Conservation (phyloP, 2,888 invertebrate species). For the Trichogramma evanescens region DNA sequence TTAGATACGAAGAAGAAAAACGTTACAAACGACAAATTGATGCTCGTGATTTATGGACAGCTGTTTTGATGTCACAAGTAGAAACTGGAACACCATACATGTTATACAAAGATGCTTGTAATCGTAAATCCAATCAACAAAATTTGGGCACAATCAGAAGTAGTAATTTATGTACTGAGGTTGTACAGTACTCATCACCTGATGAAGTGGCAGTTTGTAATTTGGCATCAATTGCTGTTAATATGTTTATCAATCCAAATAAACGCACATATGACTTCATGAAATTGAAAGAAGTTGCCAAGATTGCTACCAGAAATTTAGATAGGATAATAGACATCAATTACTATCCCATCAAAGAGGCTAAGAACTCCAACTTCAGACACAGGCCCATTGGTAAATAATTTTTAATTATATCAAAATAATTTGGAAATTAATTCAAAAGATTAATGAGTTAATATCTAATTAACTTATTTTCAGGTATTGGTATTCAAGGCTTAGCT, state of each 20-base stretch:
- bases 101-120: slow-evolving; percentile 94
- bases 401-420: background rate
- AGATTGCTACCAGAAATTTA: slow-evolving; percentile 81
- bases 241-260: slow-evolving; percentile 77
- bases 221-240: slow-evolving; percentile 92
- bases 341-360: slow-evolving; percentile 90
- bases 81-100: slow-evolving; percentile 99
- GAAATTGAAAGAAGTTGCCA: slow-evolving; percentile 79
- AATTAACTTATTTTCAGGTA: slow-evolving; percentile 48
- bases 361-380: slow-evolving; percentile 76
- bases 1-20: slow-evolving; percentile 74
- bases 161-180: slow-evolving; percentile 96
- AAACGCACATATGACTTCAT: slow-evolving; percentile 79
- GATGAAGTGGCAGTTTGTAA: slow-evolving; percentile 98
- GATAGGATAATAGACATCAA: slow-evolving; percentile 97
- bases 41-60: slow-evolving; percentile 88
- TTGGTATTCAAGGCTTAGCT: slow-evolving; percentile 95
- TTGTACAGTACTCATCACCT: slow-evolving; percentile 84
- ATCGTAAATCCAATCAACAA: slow-evolving; percentile 94
- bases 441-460: background rate
- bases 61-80: slow-evolving; percentile 88
- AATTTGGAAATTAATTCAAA: background rate
- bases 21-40: slow-evolving; percentile 61
- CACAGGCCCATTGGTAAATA: slow-evolving; percentile 69
- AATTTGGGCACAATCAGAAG: slow-evolving; percentile 97